Evolutionary conservation across 2,113 vertebrate genomes (phyloP).

Genomic region (Phylloscopus whistleri): DNA sequence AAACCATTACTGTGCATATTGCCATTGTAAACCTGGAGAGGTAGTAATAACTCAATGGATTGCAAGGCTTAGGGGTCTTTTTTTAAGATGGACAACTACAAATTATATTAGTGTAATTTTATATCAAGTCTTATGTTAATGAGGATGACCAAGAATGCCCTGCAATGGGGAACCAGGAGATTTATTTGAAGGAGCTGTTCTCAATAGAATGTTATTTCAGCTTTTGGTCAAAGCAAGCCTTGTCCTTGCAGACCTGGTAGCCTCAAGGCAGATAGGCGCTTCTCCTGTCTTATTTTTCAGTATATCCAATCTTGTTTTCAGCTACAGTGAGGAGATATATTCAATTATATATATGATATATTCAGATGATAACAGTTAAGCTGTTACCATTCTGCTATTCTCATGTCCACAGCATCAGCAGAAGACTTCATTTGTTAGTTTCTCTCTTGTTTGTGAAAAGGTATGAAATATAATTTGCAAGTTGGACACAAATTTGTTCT

Average conservation of each 20-base stretch:
- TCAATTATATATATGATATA: background rate
- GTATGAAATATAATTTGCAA: background rate
- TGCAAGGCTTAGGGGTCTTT: background rate
- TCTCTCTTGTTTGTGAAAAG: background rate
- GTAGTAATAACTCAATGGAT: background rate
- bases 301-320: background rate
- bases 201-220: background rate
- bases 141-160: background rate
- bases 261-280: background rate
- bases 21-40: background rate
- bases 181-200: background rate
- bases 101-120: background rate
- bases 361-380: background rate
- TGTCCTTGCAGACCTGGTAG: background rate
- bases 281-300: background rate
- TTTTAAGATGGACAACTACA: background rate
- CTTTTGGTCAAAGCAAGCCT: background rate
- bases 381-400: background rate
- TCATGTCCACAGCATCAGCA: background rate
- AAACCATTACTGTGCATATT: background rate
- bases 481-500: background rate
- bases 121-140: background rate
- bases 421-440: background rate
- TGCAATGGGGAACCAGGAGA: background rate
- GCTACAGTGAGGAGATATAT: background rate